Conservation (phyloP, 2,888 invertebrate species). For the Torymus aiolomorphi region DNA sequence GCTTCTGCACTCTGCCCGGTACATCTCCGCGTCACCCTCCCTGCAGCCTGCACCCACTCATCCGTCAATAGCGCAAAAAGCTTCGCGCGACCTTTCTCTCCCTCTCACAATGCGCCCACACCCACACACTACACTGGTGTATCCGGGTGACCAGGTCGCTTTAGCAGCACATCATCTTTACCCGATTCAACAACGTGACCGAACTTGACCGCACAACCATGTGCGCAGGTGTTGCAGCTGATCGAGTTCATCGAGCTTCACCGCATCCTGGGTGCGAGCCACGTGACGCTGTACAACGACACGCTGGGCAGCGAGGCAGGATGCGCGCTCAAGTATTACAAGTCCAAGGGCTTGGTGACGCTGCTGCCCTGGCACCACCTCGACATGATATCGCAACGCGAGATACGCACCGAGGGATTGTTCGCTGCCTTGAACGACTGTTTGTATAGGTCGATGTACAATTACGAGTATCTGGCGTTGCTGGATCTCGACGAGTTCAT, state of each 20-base stretch:
- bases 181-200: no score
- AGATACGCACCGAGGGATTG: slow-evolving; percentile 93
- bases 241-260: slow-evolving; percentile 94
- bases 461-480: slow-evolving; percentile 87
- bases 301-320: slow-evolving; percentile 87
- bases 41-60: background rate
- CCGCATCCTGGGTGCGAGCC: slow-evolving; percentile 87
- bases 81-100: background rate
- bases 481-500: slow-evolving; percentile 94
- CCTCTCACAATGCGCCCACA: background rate
- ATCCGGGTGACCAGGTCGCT: no score
- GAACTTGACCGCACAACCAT: background rate
- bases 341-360: slow-evolving; percentile 81
- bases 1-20: no score
- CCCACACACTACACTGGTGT: no score
- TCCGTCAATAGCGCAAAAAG: no score
- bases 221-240: slow-evolving; percentile 84
- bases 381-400: slow-evolving; percentile 90
- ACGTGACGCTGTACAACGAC: slow-evolving; percentile 94
- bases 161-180: no score
- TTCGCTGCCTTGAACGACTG: slow-evolving; percentile 96
- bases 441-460: slow-evolving; percentile 92
- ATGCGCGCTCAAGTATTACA: slow-evolving; percentile 85
- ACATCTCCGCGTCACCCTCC: no score
- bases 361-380: slow-evolving; percentile 88